Base-by-base conservation (phyloP, 2,888 invertebrate species). In the Hanleya hanleyi region DNA sequence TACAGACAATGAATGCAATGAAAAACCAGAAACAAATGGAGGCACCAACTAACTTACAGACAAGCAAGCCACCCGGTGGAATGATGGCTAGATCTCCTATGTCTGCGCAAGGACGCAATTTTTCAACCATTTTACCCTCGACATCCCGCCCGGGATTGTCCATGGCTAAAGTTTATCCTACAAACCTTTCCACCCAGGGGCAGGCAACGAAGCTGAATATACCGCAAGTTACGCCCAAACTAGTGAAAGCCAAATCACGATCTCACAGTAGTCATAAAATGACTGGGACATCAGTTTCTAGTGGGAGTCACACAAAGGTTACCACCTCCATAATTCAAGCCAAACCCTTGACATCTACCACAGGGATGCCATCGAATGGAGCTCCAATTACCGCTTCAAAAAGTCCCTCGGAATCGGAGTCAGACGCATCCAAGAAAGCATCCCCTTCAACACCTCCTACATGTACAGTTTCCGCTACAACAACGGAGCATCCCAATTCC, bases 131-230 rank as follows among this genome's bases (percentile, higher is more conserved):
- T 26, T 78, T 86, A 2, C 86, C 87, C 1, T 85, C 84, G 7
- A 81, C 81, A 3, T 77, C 83, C 2, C 83, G 84, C 67, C 73
- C 82, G 6, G 76, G 37, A 15, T 1, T 37, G 26, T 32, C 76
- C 32, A 85, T 85, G 1, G 87, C 86, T 26, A 85, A 85, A 73
- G 84, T 87, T 5, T 82, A 81, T 18, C 87, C 87, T 1, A 84
- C 81, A 18, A 57, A 69, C 26, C 61, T 70, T n/a, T 33, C 69
- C 35, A 47, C 49, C 33, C 70, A 66, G 38, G 69, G 62, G 22
- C 72, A 73, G 68, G 41, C 67, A 35, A 57, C 70, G 32, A 70
- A 77, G 62, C 70, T 76, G 33, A 69, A 74, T 37, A 73, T 78
- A 50, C 74, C 79, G 47, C 64, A 64, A 37, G 64, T 64, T 1